phyloP scores from a whole-genome alignment of 2,888 invertebrate species.

The Drosophila lutescens region DNA sequence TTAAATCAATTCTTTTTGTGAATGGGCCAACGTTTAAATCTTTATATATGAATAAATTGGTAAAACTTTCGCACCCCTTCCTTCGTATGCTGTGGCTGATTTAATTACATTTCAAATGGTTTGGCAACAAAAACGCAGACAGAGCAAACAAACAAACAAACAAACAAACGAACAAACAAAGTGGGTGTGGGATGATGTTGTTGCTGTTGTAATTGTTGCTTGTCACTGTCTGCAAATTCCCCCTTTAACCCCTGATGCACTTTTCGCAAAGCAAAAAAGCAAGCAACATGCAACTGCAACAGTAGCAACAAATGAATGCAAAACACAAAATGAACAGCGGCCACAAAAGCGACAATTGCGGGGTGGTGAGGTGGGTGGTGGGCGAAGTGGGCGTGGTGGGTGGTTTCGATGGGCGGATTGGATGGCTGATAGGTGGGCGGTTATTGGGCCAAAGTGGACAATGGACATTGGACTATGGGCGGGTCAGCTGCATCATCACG shows the following conservation, averaged over 20 bases:
- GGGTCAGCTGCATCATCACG: constrained; percentile 39
- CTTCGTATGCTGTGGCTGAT: constrained; percentile 30
- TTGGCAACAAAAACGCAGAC: constrained; percentile 43
- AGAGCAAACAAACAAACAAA: constrained; percentile 25
- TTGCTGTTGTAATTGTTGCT: constrained; percentile 43
- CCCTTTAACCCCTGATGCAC: constrained; percentile 23
- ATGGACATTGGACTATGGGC: neutral
- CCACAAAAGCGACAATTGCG: constrained; percentile 47
- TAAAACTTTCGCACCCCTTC: constrained; percentile 3
- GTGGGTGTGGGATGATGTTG: constrained; percentile 23
- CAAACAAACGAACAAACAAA: constrained; percentile 18
- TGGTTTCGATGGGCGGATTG: neutral
- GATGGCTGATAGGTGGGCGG: constrained; percentile 1
- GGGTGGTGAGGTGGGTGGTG: neutral
- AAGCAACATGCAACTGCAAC: constrained; percentile 29
- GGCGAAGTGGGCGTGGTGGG: neutral
- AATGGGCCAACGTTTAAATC: constrained; percentile 3
- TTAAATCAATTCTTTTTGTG: constrained; percentile 26
- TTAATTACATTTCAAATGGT: constrained; percentile 54
- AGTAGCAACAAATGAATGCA: constrained; percentile 43
- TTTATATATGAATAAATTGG: constrained; percentile 37
- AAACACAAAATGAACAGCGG: constrained; percentile 35
- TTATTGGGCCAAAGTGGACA: neutral
- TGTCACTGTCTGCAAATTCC: constrained; percentile 31
- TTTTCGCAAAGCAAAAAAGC: constrained; percentile 25